Base-by-base conservation (phyloP, 2,113 vertebrate genomes). In the Hepsetus odoe region DNA sequence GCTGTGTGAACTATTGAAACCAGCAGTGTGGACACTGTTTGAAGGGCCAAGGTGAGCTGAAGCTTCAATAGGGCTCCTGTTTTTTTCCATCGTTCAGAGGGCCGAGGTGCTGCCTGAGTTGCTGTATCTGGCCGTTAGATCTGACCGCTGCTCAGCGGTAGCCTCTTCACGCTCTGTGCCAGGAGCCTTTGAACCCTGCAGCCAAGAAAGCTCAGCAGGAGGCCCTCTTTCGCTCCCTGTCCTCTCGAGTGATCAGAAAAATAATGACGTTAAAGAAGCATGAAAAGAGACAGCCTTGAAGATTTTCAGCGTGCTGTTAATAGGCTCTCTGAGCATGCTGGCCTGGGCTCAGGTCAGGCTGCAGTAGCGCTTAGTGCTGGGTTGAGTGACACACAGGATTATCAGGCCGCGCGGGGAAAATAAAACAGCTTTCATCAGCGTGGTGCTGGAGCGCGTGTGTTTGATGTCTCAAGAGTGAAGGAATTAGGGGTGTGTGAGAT, bases 251-350 rank as follows among this genome's bases (percentile, higher is more conserved):
- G 84, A 89, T 87, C 83, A 76, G 86, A 86, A 85, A 87, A 89
- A 90, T 88, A 83, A 80, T 87, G 80, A 90, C 83, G 88, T 85
- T 87, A 84, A 88, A 87, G 62, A 80, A 77, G 74, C 70, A 80
- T 67, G 83, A 88, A 84, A 85, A 83, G 79, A 87, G 85, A 77
- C 42, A 55, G 81, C 65, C 83, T 84, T 4, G 69, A 86, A 81
- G 85, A 88, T 88, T 89, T 87, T 91, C 89, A 88, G 81, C 75
- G 11, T 91, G 85, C 74, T 38, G 85, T 80, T 92, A 90, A 90
- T 90, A 87, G 89, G 74, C 66, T 72, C 28, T 51, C 20, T 73
- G 35, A 77, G 77, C 77, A 65, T 75, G 80, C 64, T 32, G 74
- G 30, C 65, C 46, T 4, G 70, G 74, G 72, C 70, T 88, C 87